phyloP scores from a whole-genome alignment of 2,113 vertebrate species.

The Lamprotornis superbus region DNA sequence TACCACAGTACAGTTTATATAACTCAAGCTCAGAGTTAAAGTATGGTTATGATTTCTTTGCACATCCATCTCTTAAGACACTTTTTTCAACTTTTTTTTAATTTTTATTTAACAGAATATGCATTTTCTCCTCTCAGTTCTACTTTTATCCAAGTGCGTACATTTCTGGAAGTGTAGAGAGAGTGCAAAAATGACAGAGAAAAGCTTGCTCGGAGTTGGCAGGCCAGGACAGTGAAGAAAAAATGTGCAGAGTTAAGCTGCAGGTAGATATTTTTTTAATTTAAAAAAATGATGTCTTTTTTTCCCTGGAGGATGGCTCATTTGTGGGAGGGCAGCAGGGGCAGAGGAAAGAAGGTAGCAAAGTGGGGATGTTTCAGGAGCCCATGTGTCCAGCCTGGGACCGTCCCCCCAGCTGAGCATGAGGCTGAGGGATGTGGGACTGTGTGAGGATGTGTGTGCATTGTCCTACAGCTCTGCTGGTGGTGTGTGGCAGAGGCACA shows the following conservation, averaged over 20 bases:
- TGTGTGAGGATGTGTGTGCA: accelerated
- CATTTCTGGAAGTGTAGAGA: slow-evolving; percentile 59
- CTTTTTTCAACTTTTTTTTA: slow-evolving; percentile 2
- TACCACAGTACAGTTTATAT: slow-evolving; percentile 34
- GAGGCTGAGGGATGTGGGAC: neutral
- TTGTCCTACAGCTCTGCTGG: neutral
- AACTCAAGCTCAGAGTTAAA: slow-evolving; percentile 21
- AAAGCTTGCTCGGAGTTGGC: slow-evolving; percentile 34
- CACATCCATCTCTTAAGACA: slow-evolving; percentile 24
- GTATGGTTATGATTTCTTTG: neutral
- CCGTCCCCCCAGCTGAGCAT: accelerated
- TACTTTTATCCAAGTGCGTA: slow-evolving; percentile 53
- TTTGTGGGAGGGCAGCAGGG: neutral
- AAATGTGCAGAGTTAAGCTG: slow-evolving; percentile 25
- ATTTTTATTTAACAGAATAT: slow-evolving; percentile 40
- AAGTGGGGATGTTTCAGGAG: neutral
- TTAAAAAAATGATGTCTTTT: neutral
- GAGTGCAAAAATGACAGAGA: slow-evolving; percentile 50
- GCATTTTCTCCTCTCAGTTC: slow-evolving; percentile 45
- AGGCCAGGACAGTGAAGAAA: slow-evolving; percentile 18
- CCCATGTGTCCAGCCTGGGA: neutral
- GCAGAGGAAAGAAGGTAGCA: neutral
- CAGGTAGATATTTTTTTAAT: neutral
- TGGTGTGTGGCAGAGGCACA: neutral
- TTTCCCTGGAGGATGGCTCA: neutral